phyloP scores from a whole-genome alignment of 2,888 invertebrate species.

The Campaea margaritaria region DNA sequence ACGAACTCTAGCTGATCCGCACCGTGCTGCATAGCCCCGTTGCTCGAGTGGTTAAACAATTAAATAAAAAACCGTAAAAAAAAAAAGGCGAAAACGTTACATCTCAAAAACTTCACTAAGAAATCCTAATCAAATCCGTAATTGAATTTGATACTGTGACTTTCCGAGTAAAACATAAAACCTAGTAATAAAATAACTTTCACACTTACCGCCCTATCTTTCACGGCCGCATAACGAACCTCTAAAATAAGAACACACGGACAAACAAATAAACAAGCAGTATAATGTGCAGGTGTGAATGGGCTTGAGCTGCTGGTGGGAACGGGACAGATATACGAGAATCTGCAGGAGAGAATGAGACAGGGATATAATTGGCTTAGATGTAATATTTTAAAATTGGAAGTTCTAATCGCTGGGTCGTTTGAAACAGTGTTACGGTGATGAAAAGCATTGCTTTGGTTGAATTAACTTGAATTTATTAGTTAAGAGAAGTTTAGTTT shows the following conservation, averaged over 20 bases:
- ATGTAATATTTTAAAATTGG: constrained; percentile 41
- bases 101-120: too few relatives aligned
- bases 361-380: constrained; percentile 38
- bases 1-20: too few relatives aligned
- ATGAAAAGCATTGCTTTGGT: constrained; percentile 29
- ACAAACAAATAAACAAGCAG: constrained; percentile 75
- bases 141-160: neutral
- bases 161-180: constrained; percentile 9
- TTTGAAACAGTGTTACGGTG: constrained; percentile 31
- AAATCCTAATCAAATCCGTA: too few relatives aligned
- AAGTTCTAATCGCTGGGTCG: constrained; percentile 40
- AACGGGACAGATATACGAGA: constrained; percentile 56
- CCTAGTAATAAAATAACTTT: constrained; percentile 7
- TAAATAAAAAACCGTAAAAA: neutral
- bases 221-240: constrained; percentile 45
- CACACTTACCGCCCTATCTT: constrained; percentile 49
- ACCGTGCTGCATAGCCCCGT: too few relatives aligned
- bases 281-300: constrained; percentile 79
- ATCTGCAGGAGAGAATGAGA: constrained; percentile 52
- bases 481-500: constrained; percentile 12
- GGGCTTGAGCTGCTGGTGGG: constrained; percentile 65
- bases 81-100: too few relatives aligned
- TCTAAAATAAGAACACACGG: constrained; percentile 64
- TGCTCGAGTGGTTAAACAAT: neutral
- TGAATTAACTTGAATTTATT: constrained; percentile 15